Conservation (phyloP, 2,797 vertebrate genomes). For the Poliocrania exsul region DNA sequence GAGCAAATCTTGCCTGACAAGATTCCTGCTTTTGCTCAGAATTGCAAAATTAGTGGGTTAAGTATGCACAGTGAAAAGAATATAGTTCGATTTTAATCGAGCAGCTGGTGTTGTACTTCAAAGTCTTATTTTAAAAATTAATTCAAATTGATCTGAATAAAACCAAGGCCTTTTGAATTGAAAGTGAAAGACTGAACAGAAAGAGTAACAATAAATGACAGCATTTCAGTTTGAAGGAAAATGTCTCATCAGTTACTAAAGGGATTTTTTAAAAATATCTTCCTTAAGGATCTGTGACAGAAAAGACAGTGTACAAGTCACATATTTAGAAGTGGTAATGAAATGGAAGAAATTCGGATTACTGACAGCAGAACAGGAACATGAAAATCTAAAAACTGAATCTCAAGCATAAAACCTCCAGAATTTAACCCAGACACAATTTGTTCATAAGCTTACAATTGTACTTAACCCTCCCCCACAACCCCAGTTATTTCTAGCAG, state of each 20-base stretch:
- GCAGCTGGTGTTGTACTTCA: background rate
- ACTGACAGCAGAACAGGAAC: background rate
- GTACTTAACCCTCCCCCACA: accelerated
- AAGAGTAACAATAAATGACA: background rate
- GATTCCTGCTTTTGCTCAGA: background rate
- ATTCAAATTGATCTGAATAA: background rate
- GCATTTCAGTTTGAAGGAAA: background rate
- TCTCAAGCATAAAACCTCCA: background rate
- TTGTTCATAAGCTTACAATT: background rate
- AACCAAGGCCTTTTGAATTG: background rate
- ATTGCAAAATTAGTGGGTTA: background rate
- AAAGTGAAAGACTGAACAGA: background rate
- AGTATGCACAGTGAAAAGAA: background rate
- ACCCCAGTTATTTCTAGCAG: background rate
- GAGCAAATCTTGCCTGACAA: background rate
- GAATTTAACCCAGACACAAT: background rate
- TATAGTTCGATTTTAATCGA: background rate
- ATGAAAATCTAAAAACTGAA: background rate
- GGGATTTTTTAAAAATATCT: background rate
- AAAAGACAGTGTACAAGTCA: background rate
- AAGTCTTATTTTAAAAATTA: background rate
- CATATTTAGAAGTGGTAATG: background rate
- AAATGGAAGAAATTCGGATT: background rate
- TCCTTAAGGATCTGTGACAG: background rate
- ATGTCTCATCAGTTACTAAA: background rate